These are phyloP conservation scores for Trypoxylon attenuatum DNA, from an alignment of 2,888 invertebrate genomes.

Conservation along the genomic window DNA sequence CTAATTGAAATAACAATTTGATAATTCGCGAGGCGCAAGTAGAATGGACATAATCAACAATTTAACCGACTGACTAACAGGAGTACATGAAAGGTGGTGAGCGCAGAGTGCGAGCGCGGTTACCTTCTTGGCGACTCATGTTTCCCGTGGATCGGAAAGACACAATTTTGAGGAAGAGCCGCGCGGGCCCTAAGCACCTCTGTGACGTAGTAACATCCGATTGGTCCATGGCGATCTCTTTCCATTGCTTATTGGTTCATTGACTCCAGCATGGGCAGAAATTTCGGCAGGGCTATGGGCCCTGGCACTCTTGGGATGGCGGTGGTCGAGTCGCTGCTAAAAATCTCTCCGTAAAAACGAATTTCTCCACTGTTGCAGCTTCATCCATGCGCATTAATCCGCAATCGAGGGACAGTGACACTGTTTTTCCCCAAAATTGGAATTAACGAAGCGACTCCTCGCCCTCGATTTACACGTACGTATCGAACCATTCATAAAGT, in stretches of 20 bases:
- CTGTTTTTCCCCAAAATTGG: slow-evolving; percentile 73
- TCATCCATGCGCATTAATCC: slow-evolving; percentile 9
- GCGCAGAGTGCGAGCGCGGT: background rate
- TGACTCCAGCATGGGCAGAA: slow-evolving; percentile 52
- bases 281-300: slow-evolving; percentile 63
- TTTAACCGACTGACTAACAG: slow-evolving; percentile 68
- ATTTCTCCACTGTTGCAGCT: slow-evolving; percentile 5
- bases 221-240: slow-evolving; percentile 69
- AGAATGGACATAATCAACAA: slow-evolving; percentile 75
- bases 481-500: background rate
- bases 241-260: slow-evolving; percentile 68
- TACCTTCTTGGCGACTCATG: slow-evolving; percentile 55
- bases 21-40: slow-evolving; percentile 65
- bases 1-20: slow-evolving; percentile 58
- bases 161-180: slow-evolving; percentile 75
- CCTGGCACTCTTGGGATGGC: background rate
- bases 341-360: slow-evolving; percentile 1
- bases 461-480: too few species aligned
- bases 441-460: slow-evolving; percentile 46
- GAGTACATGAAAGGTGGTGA: slow-evolving; percentile 6
- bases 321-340: background rate
- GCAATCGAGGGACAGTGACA: slow-evolving; percentile 67
- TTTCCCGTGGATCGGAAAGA: slow-evolving; percentile 73
- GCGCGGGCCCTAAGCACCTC: slow-evolving; percentile 72
- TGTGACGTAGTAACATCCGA: slow-evolving; percentile 66